phyloP scores from a whole-genome alignment of 2,888 invertebrate genomes.

The Rhodophaea formosa region DNA sequence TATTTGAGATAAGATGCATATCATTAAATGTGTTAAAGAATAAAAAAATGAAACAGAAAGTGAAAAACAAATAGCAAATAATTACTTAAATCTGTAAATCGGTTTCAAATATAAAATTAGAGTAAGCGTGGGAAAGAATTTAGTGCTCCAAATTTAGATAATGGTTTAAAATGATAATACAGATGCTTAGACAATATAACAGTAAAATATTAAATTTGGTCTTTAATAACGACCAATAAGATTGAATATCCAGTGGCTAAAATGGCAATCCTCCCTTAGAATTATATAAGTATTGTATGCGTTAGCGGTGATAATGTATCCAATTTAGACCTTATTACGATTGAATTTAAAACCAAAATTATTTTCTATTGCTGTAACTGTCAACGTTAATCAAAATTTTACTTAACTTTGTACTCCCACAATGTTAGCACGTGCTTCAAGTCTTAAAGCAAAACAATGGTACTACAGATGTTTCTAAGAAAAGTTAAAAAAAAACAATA shows the following conservation, averaged over 20 bases:
- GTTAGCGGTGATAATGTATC: not conserved
- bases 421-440: constrained; percentile 55
- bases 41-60: no score
- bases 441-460: constrained; percentile 48
- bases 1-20: no score
- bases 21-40: no score
- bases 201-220: not conserved
- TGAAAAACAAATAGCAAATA: no score
- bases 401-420: constrained; percentile 31
- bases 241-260: not conserved
- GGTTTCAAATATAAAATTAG: not conserved
- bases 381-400: not conserved
- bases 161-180: constrained; percentile 21
- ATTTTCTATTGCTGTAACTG: not conserved
- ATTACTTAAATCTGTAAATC: no score
- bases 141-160: constrained; percentile 11
- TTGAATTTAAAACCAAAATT: not conserved
- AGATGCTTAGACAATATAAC: not conserved
- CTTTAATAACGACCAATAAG: not conserved
- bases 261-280: not conserved
- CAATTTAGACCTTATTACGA: constrained; percentile 1
- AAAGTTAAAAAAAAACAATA: constrained; percentile 50
- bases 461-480: constrained; percentile 56
- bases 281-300: not conserved
- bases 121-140: constrained; percentile 4